These are phyloP conservation scores for Atractosteus spatula DNA, from an alignment of 2,113 vertebrate species.

Conservation along the genomic window DNA sequence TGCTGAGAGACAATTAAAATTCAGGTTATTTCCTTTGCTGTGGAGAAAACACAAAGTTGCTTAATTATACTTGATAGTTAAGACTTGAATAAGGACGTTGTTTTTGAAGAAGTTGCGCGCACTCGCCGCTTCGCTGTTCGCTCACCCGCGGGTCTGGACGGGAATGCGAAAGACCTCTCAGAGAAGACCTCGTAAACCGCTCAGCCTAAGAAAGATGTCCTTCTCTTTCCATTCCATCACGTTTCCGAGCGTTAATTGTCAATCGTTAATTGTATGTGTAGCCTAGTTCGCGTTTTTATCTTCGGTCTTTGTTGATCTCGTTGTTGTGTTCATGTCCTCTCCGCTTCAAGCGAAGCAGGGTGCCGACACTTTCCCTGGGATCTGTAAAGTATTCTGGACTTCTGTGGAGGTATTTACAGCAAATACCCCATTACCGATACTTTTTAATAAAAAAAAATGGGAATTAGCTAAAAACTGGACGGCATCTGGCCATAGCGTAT, in stretches of 20 bases:
- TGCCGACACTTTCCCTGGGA: no score
- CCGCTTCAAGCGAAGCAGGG: no score
- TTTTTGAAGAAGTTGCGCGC: slow-evolving; percentile 15
- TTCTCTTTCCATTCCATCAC: slow-evolving; percentile 7
- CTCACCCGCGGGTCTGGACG: slow-evolving; percentile 16
- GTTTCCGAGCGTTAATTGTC: not conserved
- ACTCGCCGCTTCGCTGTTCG: slow-evolving; percentile 22
- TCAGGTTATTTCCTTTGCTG: slow-evolving; percentile 12
- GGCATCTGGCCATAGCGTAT: no score
- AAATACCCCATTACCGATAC: no score
- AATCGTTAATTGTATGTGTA: not conserved
- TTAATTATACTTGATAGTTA: slow-evolving; percentile 29
- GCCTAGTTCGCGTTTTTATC: not conserved
- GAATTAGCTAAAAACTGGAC: no score
- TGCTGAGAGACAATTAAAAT: no score
- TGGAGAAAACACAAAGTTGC: slow-evolving; percentile 9
- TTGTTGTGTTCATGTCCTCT: not conserved
- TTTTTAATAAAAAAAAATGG: no score
- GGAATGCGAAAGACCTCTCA: slow-evolving; percentile 22
- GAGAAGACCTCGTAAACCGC: not conserved
- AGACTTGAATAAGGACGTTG: slow-evolving; percentile 18
- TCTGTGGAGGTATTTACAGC: no score
- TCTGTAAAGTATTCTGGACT: no score
- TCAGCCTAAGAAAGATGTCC: not conserved
- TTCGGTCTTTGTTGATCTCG: not conserved